Evolutionary conservation across 2,797 vertebrate genomes (phyloP), one percentile per base, ranked within the genome.

Genomic region (Semaprochilodus insignis): DNA sequence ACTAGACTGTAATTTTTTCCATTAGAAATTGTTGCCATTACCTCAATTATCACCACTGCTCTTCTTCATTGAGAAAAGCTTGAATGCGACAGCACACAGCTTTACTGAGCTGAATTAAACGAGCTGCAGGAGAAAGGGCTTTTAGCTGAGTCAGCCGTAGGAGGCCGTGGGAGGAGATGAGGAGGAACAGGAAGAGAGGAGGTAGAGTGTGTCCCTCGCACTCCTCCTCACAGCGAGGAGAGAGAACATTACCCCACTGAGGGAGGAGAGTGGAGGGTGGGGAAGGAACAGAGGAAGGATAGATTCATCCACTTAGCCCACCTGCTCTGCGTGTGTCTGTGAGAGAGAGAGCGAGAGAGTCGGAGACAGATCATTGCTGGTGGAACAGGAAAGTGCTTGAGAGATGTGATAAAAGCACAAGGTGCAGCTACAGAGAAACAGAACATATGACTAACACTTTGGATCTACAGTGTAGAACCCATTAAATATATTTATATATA

Each of bases 241-340:
- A 87, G 89, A 84, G 81, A 86, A 83, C 74, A 85, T 74, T 69
- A 54, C 23, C 62, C 88, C 85, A 91, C 74, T 4, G 65, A 88
- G 78, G 88, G 83, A 89, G 88, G 85, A 89, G 89, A 85, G 87
- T 88, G 88, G 84, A 90, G 90, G 80, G 60, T 36, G 21, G 82
- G 19, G 59, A 83, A 78, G 34, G 17, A 83, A 74, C 73, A 85
- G 87, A 89, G 91, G 91, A 91, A 91, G 94, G 91, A 92, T 90
- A 93, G 94, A 95, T 86, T 87, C 83, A 93, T 93, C 91, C 93
- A 93, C 91, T 88, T 10, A 82, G 79, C 90, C 93, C 92, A 88
- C 91, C 85, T 91, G 80, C 88, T 21, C 17, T 40, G 31, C n/a
- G 65, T 69, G 83, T 51, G 63, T 57, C 10, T 36, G 36, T 60